phyloP scores from a whole-genome alignment of 1,140 invertebrate species.

The Drosophila pseudoobscura region DNA sequence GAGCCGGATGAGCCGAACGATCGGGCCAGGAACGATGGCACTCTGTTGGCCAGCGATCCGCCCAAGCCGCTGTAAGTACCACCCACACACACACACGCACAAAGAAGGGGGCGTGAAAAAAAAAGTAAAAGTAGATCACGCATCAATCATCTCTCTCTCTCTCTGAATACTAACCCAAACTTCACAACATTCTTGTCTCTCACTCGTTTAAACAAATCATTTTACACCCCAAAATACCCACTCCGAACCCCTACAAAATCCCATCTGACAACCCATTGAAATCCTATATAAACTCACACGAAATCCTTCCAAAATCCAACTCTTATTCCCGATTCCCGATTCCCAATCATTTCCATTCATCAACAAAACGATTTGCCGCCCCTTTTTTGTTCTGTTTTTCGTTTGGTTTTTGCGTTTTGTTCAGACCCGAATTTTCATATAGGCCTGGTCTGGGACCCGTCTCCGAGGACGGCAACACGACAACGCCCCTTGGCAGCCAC shows the following conservation, averaged over 20 bases:
- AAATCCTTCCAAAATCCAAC: too few relatives aligned
- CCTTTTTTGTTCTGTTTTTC: conserved; percentile 71
- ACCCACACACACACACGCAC: conserved; percentile 20
- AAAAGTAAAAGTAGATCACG: conserved; percentile 14
- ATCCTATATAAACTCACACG: too few relatives aligned
- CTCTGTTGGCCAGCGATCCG: conserved; percentile 96
- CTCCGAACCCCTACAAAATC: not conserved
- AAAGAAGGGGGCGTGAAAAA: conserved; percentile 60
- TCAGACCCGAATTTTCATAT: conserved; percentile 93
- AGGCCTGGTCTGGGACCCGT: conserved; percentile 88
- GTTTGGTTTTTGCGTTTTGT: conserved; percentile 76
- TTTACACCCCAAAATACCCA: conserved; percentile 6
- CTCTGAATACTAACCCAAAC: conserved; percentile 39
- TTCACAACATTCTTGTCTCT: conserved; percentile 62
- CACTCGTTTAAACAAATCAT: conserved; percentile 41
- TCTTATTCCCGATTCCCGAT: too few relatives aligned
- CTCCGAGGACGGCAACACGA: conserved; percentile 83
- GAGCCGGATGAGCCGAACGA: conserved; percentile 88
- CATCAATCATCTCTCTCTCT: conserved; percentile 20
- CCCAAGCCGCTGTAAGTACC: conserved; percentile 96
- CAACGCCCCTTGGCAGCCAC: conserved; percentile 83
- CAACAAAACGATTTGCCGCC: conserved; percentile 51
- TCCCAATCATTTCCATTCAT: conserved; percentile 31
- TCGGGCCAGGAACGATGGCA: conserved; percentile 93
- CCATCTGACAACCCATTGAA: not conserved